These are phyloP conservation scores for Ctenochaetus hawaiiensis DNA, from an alignment of 2,797 vertebrate species.

Conservation along the genomic window DNA sequence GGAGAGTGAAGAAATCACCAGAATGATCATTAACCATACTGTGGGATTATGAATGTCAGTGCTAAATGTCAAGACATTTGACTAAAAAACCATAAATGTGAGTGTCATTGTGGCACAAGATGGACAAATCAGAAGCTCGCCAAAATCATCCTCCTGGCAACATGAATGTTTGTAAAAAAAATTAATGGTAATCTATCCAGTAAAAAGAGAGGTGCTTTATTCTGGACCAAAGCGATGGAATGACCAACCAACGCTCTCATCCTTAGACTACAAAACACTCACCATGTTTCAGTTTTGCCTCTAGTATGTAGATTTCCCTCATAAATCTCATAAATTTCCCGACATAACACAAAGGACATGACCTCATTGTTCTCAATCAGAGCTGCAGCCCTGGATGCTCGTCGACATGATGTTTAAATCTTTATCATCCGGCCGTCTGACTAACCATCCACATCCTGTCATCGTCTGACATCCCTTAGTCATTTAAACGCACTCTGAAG, in stretches of 20 bases:
- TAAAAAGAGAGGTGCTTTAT: not conserved
- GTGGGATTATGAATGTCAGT: not conserved
- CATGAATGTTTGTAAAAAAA: not conserved
- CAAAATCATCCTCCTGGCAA: not conserved
- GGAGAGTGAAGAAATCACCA: not conserved
- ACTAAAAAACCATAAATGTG: not conserved
- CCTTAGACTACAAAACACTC: not conserved
- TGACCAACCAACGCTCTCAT: too few species aligned
- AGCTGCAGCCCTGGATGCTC: not conserved
- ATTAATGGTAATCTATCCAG: not conserved
- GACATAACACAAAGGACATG: not conserved
- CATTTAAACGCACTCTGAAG: not conserved
- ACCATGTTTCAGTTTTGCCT: too few species aligned
- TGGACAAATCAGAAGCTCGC: too few species aligned
- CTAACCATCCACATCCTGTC: slow-evolving; percentile 3
- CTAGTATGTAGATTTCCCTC: not conserved
- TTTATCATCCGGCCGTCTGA: not conserved
- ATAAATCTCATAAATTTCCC: not conserved
- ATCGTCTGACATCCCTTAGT: not conserved
- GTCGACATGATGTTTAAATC: not conserved
- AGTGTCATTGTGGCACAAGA: not conserved
- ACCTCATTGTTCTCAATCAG: not conserved
- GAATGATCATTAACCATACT: not conserved
- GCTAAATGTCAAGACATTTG: not conserved
- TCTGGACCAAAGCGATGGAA: not conserved